Conservation (phyloP, 92 coral and sea anemone genomes). For the Paramuricea clavata region DNA sequence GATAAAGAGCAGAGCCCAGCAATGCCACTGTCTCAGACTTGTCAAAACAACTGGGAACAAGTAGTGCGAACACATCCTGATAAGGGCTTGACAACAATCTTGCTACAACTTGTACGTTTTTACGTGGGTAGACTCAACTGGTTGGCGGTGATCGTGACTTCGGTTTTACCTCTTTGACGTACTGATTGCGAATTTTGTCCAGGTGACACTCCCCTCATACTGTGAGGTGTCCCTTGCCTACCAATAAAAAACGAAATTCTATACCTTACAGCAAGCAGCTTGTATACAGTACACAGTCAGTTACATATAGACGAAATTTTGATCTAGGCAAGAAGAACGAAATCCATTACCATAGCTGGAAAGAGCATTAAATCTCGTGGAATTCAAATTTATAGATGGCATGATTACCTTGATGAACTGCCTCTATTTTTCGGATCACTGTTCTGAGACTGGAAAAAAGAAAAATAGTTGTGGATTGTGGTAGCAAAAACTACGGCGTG, state of each 20-base stretch:
- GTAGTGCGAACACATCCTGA: too few species aligned
- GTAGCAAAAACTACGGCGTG: neutral
- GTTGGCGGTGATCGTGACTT: too few species aligned
- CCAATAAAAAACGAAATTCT: neutral
- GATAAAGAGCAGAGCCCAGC: too few species aligned
- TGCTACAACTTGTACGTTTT: too few species aligned
- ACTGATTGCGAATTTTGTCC: conserved; percentile 20
- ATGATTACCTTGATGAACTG: conserved; percentile 16
- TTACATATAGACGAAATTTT: too few species aligned
- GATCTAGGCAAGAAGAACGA: too few species aligned
- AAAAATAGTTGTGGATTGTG: neutral
- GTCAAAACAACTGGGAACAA: too few species aligned
- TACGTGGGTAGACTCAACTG: too few species aligned
- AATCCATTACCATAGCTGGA: too few species aligned
- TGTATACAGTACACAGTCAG: too few species aligned
- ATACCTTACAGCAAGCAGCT: neutral
- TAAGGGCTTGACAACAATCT: too few species aligned
- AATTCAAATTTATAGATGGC: neutral
- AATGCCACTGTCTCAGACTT: too few species aligned
- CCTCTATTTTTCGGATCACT: conserved; percentile 44
- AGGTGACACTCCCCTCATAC: conserved; percentile 42
- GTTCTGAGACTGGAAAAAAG: conserved; percentile 1
- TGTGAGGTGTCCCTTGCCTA: conserved; percentile 27
- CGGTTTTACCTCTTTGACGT: conserved; percentile 48
- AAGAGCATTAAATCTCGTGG: neutral